A percentile compares a stretch with the other conserved stretches of the same genome.
Conservation (phyloP, 2,797 vertebrate genomes). For the Novumbra hubbsi region DNA sequence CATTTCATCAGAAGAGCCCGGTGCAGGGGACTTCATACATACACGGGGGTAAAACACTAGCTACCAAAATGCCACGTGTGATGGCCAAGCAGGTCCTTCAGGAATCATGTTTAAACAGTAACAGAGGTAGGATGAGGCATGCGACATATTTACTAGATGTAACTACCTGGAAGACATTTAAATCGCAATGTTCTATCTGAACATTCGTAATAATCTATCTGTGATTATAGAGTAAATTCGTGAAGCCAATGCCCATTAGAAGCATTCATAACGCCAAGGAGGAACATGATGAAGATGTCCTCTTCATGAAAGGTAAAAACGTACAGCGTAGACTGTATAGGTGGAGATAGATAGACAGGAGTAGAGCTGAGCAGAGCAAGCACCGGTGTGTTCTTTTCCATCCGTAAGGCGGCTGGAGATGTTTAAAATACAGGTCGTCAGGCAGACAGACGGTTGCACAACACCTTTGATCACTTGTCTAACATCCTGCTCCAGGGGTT, state of each 20-base stretch:
- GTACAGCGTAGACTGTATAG: background rate
- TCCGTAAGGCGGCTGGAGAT: constrained; percentile 24
- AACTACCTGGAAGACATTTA: background rate
- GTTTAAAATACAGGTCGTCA: constrained; percentile 44
- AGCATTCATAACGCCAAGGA: background rate
- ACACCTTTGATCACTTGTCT: constrained; percentile 41
- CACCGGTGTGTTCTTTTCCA: constrained; percentile 22
- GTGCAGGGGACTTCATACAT: constrained; percentile 12
- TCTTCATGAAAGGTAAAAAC: background rate
- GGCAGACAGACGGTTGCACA: constrained; percentile 48
- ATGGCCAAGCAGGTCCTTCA: background rate
- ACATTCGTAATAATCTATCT: too few relatives aligned
- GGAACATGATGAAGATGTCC: background rate
- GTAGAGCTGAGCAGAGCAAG: background rate
- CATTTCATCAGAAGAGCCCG: constrained; percentile 22
- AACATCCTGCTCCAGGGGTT: constrained; percentile 39
- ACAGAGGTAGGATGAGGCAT: background rate
- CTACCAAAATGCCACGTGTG: constrained; percentile 2
- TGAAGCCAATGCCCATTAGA: background rate
- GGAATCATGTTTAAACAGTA: background rate
- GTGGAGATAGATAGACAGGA: background rate
- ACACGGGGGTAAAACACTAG: constrained; percentile 1
- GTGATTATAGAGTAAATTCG: background rate
- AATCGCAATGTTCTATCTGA: background rate
- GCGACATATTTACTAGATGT: background rate